Conservation (phyloP, 2,797 vertebrate genomes). For the Epinephelus malabaricus region DNA sequence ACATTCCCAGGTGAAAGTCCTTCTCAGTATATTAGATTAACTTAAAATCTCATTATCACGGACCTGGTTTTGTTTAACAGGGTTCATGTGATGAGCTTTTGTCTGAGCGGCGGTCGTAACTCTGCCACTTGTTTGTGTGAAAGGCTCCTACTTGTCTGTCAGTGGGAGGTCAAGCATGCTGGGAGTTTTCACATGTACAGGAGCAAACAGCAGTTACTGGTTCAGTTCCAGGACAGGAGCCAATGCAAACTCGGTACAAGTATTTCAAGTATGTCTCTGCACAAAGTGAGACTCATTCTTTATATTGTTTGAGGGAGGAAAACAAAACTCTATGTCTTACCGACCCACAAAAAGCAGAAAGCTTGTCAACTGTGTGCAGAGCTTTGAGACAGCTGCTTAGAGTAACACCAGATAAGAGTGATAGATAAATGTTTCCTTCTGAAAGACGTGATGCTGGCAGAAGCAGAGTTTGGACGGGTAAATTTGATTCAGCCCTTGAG, state of each 20-base stretch:
- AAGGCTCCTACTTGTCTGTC: slow-evolving; percentile 68
- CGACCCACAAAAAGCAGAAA: slow-evolving; percentile 18
- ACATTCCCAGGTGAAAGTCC: slow-evolving; percentile 49
- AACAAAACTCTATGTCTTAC: slow-evolving; percentile 39
- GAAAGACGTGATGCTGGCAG: slow-evolving; percentile 57
- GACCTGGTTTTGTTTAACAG: slow-evolving; percentile 36
- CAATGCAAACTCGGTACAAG: slow-evolving; percentile 53
- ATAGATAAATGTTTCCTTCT: slow-evolving; percentile 62
- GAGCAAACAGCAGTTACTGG: slow-evolving; percentile 59
- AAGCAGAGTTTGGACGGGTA: slow-evolving; percentile 33
- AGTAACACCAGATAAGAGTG: slow-evolving; percentile 12
- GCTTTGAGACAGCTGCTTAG: slow-evolving; percentile 42
- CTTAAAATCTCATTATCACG: slow-evolving; percentile 53
- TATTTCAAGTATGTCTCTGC: slow-evolving; percentile 61
- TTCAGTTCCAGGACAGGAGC: slow-evolving; percentile 59
- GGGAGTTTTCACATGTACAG: slow-evolving; percentile 62
- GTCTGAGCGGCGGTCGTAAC: slow-evolving; percentile 40
- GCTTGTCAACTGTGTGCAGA: slow-evolving; percentile 14
- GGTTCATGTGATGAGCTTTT: slow-evolving; percentile 70
- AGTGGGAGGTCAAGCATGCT: slow-evolving; percentile 66
- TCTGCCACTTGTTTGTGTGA: slow-evolving; percentile 65
- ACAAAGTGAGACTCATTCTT: slow-evolving; percentile 46
- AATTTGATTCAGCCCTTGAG: slow-evolving; percentile 58
- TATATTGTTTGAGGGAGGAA: slow-evolving; percentile 40
- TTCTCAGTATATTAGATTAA: slow-evolving; percentile 62